phyloP scores from a whole-genome alignment of 2,888 invertebrate species.

The Netelia virgata region DNA sequence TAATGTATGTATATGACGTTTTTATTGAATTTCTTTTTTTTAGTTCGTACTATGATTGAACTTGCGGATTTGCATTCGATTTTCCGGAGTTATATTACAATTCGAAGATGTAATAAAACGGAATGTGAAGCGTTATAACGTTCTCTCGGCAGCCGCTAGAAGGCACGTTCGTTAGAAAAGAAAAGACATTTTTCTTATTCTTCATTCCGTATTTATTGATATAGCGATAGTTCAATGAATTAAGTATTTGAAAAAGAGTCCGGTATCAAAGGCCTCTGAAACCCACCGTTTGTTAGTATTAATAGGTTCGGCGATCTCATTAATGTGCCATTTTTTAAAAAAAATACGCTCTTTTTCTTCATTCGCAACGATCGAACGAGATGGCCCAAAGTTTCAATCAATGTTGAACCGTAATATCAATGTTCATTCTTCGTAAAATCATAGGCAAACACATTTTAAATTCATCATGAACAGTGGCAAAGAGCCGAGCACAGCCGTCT shows the following conservation, averaged over 20 bases:
- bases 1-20: too few species aligned
- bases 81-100: not conserved
- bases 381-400: not conserved
- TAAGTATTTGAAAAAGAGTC: not conserved
- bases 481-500: constrained; percentile 16
- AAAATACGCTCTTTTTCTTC: not conserved
- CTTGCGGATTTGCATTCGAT: not conserved
- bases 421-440: not conserved
- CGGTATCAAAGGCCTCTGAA: constrained; percentile 10
- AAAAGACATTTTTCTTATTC: not conserved
- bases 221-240: constrained; percentile 7
- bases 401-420: not conserved
- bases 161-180: not conserved
- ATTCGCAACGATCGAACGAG: not conserved
- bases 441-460: not conserved
- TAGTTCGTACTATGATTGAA: too few species aligned
- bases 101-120: not conserved
- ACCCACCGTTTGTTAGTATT: constrained; percentile 4
- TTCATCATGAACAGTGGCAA: not conserved
- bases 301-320: constrained; percentile 23
- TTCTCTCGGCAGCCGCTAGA: not conserved
- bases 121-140: not conserved
- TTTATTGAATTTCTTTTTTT: too few species aligned
- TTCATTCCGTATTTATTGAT: constrained; percentile 17
- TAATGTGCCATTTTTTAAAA: not conserved